These are phyloP conservation scores for Caenorhabditis virilis DNA, from an alignment of 2,888 invertebrate genomes.

Conservation along the genomic window DNA sequence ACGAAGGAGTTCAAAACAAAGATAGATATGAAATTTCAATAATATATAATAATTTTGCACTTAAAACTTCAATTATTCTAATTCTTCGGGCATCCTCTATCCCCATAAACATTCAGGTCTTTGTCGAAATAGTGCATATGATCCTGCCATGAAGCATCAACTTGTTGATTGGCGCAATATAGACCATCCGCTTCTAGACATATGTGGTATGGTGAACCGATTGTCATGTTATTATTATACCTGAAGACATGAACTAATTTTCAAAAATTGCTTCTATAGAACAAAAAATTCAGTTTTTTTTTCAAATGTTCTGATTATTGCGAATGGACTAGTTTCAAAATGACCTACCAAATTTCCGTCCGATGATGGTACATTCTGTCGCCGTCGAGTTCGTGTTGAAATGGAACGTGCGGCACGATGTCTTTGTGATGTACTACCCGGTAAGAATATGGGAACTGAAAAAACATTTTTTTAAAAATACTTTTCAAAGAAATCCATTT, in stretches of 20 bases:
- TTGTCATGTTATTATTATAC: slow-evolving; percentile 38
- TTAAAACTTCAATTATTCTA: slow-evolving; percentile 1
- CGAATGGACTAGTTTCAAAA: no score
- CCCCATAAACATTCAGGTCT: slow-evolving; percentile 31
- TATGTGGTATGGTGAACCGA: slow-evolving; percentile 19
- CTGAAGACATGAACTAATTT: slow-evolving; percentile 3
- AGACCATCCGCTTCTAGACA: slow-evolving; percentile 34
- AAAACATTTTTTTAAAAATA: not conserved
- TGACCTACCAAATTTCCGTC: slow-evolving; percentile 32
- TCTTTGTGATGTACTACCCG: slow-evolving; percentile 35
- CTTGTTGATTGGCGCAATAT: slow-evolving; percentile 29
- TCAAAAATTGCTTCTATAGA: not conserved
- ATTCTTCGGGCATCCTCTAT: slow-evolving; percentile 25
- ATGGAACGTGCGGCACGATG: slow-evolving; percentile 35
- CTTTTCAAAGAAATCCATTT: no score
- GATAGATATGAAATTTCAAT: no score
- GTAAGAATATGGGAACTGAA: slow-evolving; percentile 35
- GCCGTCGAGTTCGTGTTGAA: slow-evolving; percentile 28
- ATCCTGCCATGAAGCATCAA: slow-evolving; percentile 29
- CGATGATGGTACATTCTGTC: slow-evolving; percentile 38
- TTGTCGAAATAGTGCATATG: slow-evolving; percentile 36
- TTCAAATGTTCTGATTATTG: no score
- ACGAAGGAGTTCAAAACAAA: no score
- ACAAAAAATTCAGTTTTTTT: not conserved
- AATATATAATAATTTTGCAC: no score